Percentiles rank a stretch among this genome's conserved stretches.
phyloP scores from a whole-genome alignment of 2,797 vertebrate species.

The Intellagama lesueurii region DNA sequence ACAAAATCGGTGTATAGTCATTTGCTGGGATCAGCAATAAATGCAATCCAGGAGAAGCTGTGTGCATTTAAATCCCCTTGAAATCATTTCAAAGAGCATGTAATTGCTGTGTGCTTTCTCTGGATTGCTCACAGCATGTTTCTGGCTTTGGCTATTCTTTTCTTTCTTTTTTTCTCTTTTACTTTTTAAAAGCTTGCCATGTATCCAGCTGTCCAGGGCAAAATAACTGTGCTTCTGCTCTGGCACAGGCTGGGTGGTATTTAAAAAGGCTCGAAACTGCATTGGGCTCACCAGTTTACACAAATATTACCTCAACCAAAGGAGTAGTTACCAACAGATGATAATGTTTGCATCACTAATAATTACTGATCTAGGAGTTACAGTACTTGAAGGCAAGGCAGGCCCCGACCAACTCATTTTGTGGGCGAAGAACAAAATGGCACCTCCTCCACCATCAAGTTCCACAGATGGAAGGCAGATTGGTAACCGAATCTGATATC shows the following conservation, averaged over 20 bases:
- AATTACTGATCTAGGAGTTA: not conserved
- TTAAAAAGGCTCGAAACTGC: not conserved
- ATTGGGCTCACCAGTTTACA: not conserved
- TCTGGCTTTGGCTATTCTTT: not conserved
- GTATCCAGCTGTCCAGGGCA: not conserved
- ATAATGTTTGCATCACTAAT: not conserved
- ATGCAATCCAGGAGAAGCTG: not conserved
- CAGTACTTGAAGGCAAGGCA: not conserved
- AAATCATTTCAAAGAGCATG: constrained; percentile 31
- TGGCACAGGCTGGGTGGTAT: not conserved
- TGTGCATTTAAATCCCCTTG: constrained; percentile 6
- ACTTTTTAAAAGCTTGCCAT: not conserved
- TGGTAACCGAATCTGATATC: not conserved
- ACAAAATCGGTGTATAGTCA: constrained; percentile 12
- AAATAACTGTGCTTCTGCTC: constrained; percentile 3
- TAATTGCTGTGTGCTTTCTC: constrained; percentile 11
- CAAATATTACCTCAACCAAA: not conserved
- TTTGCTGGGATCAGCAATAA: not conserved
- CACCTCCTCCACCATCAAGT: not conserved
- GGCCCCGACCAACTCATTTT: not conserved
- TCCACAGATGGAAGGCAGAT: not conserved
- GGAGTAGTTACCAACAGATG: not conserved
- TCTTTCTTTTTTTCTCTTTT: not conserved
- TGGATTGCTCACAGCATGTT: constrained; percentile 5
- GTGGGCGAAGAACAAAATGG: not conserved